Evolutionary conservation across 2,888 invertebrate species (phyloP).

Genomic region (Sabellastarte sp.): DNA sequence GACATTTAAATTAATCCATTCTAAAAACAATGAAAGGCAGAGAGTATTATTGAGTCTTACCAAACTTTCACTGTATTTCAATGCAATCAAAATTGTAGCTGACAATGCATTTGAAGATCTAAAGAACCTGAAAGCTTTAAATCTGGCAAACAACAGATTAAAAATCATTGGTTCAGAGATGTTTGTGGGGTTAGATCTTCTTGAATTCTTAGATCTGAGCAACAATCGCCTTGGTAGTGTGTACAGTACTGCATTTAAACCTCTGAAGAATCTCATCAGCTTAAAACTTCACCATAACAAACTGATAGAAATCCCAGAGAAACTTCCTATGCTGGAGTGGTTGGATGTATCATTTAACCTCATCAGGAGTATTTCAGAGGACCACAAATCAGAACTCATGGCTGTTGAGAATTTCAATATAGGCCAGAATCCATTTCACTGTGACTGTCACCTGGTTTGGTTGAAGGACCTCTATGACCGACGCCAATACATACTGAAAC

Average conservation of each 20-base stretch:
- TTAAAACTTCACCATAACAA: conserved; percentile 14
- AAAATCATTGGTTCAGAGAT: neutral
- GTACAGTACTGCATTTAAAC: conserved; percentile 8
- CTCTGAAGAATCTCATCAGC: conserved; percentile 4
- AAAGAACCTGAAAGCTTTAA: neutral
- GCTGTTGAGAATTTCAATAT: conserved; percentile 20
- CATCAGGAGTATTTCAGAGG: conserved; percentile 11
- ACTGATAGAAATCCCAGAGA: conserved; percentile 10
- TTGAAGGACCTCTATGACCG: conserved; percentile 29
- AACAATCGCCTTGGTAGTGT: conserved; percentile 10
- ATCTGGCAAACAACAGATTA: neutral
- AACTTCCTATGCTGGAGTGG: conserved; percentile 23
- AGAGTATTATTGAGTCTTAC: neutral
- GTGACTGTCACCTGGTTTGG: conserved; percentile 26
- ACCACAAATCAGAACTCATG: conserved; percentile 14
- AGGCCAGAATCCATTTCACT: conserved; percentile 23
- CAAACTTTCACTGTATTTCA: neutral
- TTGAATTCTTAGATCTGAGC: conserved; percentile 16
- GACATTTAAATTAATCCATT: too few relatives aligned
- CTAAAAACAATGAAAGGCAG: too few relatives aligned
- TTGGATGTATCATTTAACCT: conserved; percentile 21
- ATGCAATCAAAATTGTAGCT: neutral
- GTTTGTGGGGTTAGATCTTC: conserved; percentile 8
- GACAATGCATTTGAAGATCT: neutral
- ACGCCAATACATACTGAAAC: conserved; percentile 34